phyloP scores from a whole-genome alignment of 2,113 vertebrate species.

The Vidua macroura region DNA sequence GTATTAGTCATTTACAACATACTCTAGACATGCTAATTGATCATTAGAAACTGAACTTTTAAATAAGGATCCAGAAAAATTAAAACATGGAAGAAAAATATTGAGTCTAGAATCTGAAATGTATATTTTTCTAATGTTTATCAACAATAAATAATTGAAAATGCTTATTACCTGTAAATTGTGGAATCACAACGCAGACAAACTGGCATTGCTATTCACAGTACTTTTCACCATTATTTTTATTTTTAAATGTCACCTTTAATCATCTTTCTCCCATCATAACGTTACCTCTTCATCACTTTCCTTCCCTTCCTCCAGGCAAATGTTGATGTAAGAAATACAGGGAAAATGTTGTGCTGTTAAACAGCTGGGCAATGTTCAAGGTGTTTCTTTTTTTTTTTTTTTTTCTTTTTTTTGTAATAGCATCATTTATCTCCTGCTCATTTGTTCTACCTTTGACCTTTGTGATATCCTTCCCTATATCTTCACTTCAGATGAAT shows the following conservation, averaged over 20 bases:
- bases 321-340: neutral
- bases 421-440: neutral
- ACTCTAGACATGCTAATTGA: neutral
- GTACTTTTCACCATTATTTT: neutral
- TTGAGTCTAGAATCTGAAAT: neutral
- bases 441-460: neutral
- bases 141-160: neutral
- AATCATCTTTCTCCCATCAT: neutral
- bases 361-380: neutral
- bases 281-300: conserved; percentile 20
- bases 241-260: conserved; percentile 9
- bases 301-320: conserved; percentile 29
- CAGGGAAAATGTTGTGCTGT: neutral
- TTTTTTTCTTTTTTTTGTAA: neutral
- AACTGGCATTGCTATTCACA: neutral
- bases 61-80: neutral
- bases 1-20: neutral
- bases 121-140: neutral
- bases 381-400: neutral
- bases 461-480: neutral
- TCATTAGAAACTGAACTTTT: neutral
- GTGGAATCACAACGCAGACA: neutral
- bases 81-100: neutral
- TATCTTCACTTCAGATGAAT: neutral
- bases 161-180: neutral